Percentiles rank a stretch among this genome's conserved stretches.
phyloP scores from a whole-genome alignment of 1,140 invertebrate species.

The Stenopsyche tienmushanensis region DNA sequence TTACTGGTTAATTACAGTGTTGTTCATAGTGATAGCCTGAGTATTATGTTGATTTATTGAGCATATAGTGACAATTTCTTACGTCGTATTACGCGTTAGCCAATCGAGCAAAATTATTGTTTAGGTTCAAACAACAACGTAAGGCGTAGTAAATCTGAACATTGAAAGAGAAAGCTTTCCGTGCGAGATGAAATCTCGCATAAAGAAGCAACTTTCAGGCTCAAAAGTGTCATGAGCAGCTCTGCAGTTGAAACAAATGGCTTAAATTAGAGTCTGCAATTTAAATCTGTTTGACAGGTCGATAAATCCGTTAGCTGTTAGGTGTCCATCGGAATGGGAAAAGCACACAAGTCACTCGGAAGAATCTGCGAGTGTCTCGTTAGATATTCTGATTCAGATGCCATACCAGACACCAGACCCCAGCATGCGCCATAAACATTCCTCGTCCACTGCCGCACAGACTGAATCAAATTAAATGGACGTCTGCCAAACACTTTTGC shows the following conservation, averaged over 20 bases:
- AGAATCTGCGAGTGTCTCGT: slow-evolving; percentile 8
- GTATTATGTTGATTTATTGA: too few relatives aligned
- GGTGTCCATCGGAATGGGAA: neutral
- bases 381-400: slow-evolving; percentile 1
- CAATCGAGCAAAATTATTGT: too few relatives aligned
- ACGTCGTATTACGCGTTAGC: too few relatives aligned
- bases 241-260: slow-evolving; percentile 10
- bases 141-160: too few relatives aligned
- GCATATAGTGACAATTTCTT: too few relatives aligned
- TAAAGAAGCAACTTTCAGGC: too few relatives aligned
- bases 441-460: neutral
- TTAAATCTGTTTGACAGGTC: slow-evolving; percentile 15
- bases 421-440: slow-evolving; percentile 4
- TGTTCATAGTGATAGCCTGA: too few relatives aligned
- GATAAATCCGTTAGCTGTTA: slow-evolving; percentile 18
- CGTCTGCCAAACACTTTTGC: slow-evolving; percentile 4
- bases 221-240: too few relatives aligned
- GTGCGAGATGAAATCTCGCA: too few relatives aligned
- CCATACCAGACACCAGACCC: neutral
- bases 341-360: neutral
- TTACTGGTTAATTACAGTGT: too few relatives aligned
- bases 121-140: too few relatives aligned
- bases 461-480: slow-evolving; percentile 15
- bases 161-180: too few relatives aligned
- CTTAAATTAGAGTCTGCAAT: slow-evolving; percentile 14